Evolutionary conservation across 2,888 invertebrate genomes (phyloP).

Genomic region (Gymnoscelis rufifasciata): DNA sequence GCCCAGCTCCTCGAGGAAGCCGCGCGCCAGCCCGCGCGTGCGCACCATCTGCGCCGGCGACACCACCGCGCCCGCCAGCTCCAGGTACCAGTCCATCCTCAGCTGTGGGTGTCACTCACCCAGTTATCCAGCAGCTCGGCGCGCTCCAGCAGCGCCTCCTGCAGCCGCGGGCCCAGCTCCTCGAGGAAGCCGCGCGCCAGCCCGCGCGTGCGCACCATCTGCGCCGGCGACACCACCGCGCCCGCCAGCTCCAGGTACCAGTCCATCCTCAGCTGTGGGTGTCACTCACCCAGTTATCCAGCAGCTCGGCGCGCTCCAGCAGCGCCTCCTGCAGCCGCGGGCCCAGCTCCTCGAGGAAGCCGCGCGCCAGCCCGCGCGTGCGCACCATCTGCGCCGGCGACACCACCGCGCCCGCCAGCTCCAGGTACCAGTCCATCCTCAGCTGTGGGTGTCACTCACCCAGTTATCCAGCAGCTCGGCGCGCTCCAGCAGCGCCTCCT

Average conservation of each 20-base stretch:
- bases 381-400: slow-evolving; percentile 83
- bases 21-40: too few relatives aligned
- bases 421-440: slow-evolving; percentile 93
- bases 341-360: slow-evolving; percentile 89
- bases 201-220: slow-evolving; percentile 84
- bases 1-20: too few relatives aligned
- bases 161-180: slow-evolving; percentile 90
- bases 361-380: slow-evolving; percentile 84
- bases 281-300: slow-evolving; percentile 94
- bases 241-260: slow-evolving; percentile 93
- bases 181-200: slow-evolving; percentile 88
- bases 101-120: slow-evolving; percentile 86
- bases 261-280: too few relatives aligned
- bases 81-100: neutral
- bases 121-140: slow-evolving; percentile 93
- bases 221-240: slow-evolving; percentile 84
- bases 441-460: too few relatives aligned
- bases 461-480: too few relatives aligned
- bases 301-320: slow-evolving; percentile 85
- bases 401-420: slow-evolving; percentile 89
- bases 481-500: too few relatives aligned
- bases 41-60: too few relatives aligned
- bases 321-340: slow-evolving; percentile 90
- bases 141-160: slow-evolving; percentile 87
- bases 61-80: too few relatives aligned